phyloP scores from a whole-genome alignment of 2,888 invertebrate genomes.

The Capitulum mitella region DNA sequence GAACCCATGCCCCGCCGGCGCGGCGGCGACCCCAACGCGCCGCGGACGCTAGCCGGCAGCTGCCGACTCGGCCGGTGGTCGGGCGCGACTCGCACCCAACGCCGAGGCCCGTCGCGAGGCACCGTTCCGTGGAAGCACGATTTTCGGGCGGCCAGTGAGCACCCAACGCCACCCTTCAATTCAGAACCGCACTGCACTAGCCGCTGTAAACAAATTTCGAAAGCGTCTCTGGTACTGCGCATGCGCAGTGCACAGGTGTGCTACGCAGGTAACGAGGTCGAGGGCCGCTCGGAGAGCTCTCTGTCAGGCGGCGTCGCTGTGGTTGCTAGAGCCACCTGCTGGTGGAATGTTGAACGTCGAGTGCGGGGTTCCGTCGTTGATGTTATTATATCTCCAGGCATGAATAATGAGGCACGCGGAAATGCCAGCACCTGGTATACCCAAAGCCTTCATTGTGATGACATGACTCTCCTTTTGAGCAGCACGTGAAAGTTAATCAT shows the following conservation, averaged over 20 bases:
- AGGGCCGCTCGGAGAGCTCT: not conserved
- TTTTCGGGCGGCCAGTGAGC: not conserved
- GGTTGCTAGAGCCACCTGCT: not conserved
- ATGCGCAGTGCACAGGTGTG: slow-evolving; percentile 24
- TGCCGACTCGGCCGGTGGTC: not conserved
- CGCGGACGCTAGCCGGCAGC: not conserved
- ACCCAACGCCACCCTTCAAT: not conserved
- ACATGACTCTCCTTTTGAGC: too few species aligned
- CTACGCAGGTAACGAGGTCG: slow-evolving; percentile 22
- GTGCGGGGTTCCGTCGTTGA: not conserved
- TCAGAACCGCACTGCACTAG: not conserved
- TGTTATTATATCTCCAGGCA: not conserved
- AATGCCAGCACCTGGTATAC: too few species aligned
- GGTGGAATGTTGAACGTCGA: not conserved
- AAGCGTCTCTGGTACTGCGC: slow-evolving; percentile 3
- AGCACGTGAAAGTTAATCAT: too few species aligned
- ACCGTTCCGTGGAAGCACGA: not conserved
- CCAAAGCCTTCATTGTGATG: too few species aligned
- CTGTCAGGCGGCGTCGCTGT: not conserved
- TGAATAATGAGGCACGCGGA: not conserved
- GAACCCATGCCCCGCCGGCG: not conserved
- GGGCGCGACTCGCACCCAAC: too few species aligned
- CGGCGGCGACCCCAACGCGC: not conserved
- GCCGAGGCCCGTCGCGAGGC: too few species aligned
- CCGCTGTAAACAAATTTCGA: slow-evolving; percentile 17